These are phyloP conservation scores for Hippocampus comes DNA, from an alignment of 2,113 vertebrate species.

Conservation along the genomic window DNA sequence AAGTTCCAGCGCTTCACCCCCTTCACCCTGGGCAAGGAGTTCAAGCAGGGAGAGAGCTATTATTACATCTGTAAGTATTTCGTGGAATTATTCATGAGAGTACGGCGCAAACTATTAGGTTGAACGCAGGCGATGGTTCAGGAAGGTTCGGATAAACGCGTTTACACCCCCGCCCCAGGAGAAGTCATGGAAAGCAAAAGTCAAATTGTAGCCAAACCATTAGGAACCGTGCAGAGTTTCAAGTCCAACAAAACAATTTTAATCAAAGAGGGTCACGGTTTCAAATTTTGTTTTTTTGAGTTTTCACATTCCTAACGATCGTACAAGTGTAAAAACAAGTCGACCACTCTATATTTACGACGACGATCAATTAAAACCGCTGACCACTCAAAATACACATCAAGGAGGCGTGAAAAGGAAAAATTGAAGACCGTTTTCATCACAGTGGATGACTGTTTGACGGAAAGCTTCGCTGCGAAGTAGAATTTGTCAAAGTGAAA, in stretches of 20 bases:
- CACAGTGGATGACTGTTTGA: too few species aligned
- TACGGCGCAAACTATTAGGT: neutral
- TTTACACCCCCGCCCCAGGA: neutral
- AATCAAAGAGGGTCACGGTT: too few species aligned
- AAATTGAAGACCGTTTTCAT: too few species aligned
- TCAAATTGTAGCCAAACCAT: neutral
- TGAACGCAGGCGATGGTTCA: neutral
- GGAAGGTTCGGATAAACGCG: neutral
- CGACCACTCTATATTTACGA: too few species aligned
- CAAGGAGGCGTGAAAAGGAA: too few species aligned
- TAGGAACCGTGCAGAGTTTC: neutral
- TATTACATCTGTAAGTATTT: conserved; percentile 93
- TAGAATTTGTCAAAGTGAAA: too few species aligned
- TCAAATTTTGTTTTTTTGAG: too few species aligned
- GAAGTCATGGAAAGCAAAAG: neutral
- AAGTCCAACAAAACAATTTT: neutral
- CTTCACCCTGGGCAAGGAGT: conserved; percentile 91
- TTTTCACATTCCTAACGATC: too few species aligned
- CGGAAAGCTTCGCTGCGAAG: too few species aligned
- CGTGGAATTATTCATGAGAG: neutral
- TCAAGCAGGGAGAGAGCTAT: conserved; percentile 87
- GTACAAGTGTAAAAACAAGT: too few species aligned
- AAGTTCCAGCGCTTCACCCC: conserved; percentile 95
- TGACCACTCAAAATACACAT: too few species aligned
- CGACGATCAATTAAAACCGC: too few species aligned